Evolutionary conservation across 2,797 vertebrate species (phyloP).

Genomic region (Micropoecilia bifurca): DNA sequence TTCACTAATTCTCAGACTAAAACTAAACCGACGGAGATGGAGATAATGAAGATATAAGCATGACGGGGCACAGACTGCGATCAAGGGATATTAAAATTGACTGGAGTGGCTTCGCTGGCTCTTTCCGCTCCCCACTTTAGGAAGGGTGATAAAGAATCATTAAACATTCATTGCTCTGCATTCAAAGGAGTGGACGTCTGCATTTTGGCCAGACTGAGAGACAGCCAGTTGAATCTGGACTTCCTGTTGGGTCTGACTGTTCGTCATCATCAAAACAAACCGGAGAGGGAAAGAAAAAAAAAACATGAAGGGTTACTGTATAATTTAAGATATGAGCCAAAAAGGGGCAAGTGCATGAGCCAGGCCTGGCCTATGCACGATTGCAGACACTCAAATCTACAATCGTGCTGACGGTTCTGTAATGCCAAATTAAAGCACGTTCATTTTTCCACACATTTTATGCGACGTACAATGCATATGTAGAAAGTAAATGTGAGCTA

Average conservation of each 20-base stretch:
- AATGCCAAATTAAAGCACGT: not conserved
- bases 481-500: not conserved
- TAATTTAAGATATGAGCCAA: conserved; percentile 17
- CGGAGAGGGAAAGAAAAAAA: not conserved
- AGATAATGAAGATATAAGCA: conserved; percentile 69
- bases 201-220: conserved; percentile 74
- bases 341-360: not conserved
- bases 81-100: conserved; percentile 70
- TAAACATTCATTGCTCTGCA: conserved; percentile 74
- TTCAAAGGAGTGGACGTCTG: conserved; percentile 73
- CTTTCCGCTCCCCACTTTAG: conserved; percentile 65
- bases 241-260: conserved; percentile 54
- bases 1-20: conserved; percentile 45
- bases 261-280: conserved; percentile 42
- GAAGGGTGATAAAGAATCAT: conserved; percentile 73
- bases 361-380: not conserved
- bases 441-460: not conserved
- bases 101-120: conserved; percentile 55
- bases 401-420: not conserved
- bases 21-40: conserved; percentile 50
- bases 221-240: conserved; percentile 52
- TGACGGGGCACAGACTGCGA: conserved; percentile 51
- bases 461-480: no score
- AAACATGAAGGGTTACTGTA: conserved; percentile 1
- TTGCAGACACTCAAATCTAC: not conserved